Evolutionary conservation across 1,140 invertebrate genomes (phyloP), one percentile per base, ranked within the genome.

Genomic region (Galendromus occidentalis): DNA sequence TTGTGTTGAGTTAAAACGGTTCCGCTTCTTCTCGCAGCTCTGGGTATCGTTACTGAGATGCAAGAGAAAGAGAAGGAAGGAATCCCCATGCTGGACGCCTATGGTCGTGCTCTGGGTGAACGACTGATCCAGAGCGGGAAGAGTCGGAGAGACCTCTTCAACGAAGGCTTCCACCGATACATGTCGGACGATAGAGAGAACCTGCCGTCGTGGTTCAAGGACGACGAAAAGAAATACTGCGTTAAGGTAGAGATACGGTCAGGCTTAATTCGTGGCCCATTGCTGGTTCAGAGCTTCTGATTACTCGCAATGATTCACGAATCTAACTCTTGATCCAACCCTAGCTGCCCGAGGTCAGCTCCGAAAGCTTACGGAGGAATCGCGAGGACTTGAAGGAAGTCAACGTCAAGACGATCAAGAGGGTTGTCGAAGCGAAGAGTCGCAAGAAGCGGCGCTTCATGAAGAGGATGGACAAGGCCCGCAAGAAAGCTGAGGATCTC

Each of bases 381-480:
- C 77, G 76, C 69, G 71, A 80, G 64, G 74, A 77, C 66, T 70
- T 88, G 22, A 84, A 88, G 76, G 91, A 93, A 69, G 82, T 98
- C 5, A 92, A 98, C 77, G 86, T 85, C 0, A 79, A 90, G 64
- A 91, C 95, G 17, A 94, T 98, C 51, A 98, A 98, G 76, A 99
- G 98, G 80, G 88, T 98, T 0, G 84, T 93, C 69, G 92, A 99
- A 79, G 96, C 96, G 0, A 98, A 96, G 75, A 89, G 91, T 0
- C 83, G 96, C 51, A 98, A 98, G 80, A 95, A 97, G 83, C 86
- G 84, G 73, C 84, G 89, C 68, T 84, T 87, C 45, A 74, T 87
- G 59, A 86, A 83, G 68, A 86, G 85, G 74, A 76, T 98, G 74
- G 90, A 95, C 70, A 91, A 86, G 72, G 92, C 91, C 0, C 91